phyloP scores from a whole-genome alignment of 2,888 invertebrate species.

The Andrena praecox region DNA sequence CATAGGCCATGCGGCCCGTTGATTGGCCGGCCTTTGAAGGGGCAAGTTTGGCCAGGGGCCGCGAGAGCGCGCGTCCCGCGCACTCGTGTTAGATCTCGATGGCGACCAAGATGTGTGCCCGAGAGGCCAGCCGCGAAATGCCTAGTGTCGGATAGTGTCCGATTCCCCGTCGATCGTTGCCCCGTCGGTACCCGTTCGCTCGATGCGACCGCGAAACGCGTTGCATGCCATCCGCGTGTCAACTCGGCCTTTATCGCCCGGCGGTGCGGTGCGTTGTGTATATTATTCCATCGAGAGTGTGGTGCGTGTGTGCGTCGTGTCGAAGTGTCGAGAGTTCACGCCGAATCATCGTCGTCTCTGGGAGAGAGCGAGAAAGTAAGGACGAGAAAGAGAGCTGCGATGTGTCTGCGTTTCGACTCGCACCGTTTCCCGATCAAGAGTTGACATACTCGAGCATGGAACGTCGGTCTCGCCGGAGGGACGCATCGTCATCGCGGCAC shows the following conservation, averaged over 20 bases:
- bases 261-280: conserved; percentile 46
- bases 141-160: conserved; percentile 43
- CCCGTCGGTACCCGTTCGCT: conserved; percentile 27
- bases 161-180: conserved; percentile 25
- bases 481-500: conserved; percentile 62
- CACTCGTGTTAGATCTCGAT: conserved; percentile 73
- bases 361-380: conserved; percentile 58
- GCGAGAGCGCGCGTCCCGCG: conserved; percentile 63
- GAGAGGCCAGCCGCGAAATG: conserved; percentile 62
- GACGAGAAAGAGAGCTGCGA: conserved; percentile 57
- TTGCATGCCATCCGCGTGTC: conserved; percentile 54
- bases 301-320: conserved; percentile 64
- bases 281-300: conserved; percentile 52
- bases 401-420: conserved; percentile 66
- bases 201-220: conserved; percentile 48
- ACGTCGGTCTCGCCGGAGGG: conserved; percentile 58
- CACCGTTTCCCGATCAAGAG: conserved; percentile 60
- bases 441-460: conserved; percentile 71
- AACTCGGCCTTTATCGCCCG: conserved; percentile 25
- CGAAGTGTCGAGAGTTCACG: conserved; percentile 69
- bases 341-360: conserved; percentile 61
- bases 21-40: conserved; percentile 77
- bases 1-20: conserved; percentile 75
- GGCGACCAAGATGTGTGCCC: conserved; percentile 73
- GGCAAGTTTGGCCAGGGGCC: conserved; percentile 53